Conservation (phyloP, 92 coral and sea anemone species). For the Anthopleura xanthogrammica region DNA sequence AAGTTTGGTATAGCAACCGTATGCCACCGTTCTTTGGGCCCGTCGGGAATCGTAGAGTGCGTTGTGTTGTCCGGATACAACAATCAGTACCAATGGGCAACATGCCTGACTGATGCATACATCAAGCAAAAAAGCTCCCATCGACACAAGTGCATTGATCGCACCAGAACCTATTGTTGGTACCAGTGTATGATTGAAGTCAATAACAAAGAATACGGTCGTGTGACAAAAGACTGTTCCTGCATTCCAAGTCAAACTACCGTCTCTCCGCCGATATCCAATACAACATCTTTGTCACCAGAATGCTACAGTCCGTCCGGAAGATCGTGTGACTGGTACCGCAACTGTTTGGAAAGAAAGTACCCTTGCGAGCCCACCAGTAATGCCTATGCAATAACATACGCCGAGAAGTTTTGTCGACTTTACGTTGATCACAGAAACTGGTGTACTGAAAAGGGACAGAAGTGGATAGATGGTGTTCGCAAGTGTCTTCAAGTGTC, state of each 20-base stretch:
- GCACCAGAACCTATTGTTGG: constrained; percentile 32
- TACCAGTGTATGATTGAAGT: constrained; percentile 80
- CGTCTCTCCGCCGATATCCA: not conserved
- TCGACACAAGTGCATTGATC: too few species aligned
- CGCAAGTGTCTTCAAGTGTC: constrained; percentile 61
- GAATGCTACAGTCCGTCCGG: constrained; percentile 68
- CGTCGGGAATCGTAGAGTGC: too few species aligned
- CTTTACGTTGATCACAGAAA: constrained; percentile 11
- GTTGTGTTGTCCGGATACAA: too few species aligned
- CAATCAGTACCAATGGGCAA: constrained; percentile 12
- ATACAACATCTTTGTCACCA: constrained; percentile 39
- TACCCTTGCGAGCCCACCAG: constrained; percentile 57
- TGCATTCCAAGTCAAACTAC: constrained; percentile 27
- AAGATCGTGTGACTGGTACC: constrained; percentile 59
- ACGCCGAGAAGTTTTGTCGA: constrained; percentile 61
- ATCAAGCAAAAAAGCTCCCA: constrained; percentile 48
- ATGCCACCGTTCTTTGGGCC: not conserved
- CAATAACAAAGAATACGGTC: constrained; percentile 39
- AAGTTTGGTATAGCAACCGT: not conserved
- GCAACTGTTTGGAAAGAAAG: constrained; percentile 53
- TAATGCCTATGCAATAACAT: constrained; percentile 59
- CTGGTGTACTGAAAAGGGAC: constrained; percentile 31
- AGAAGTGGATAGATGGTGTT: constrained; percentile 59
- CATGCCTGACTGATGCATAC: constrained; percentile 33
- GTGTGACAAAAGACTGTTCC: constrained; percentile 43